A percentile compares a stretch with the other conserved stretches of the same genome.
These are phyloP conservation scores for Formica selysi DNA, from an alignment of 1,140 invertebrate genomes.

Conservation along the genomic window DNA sequence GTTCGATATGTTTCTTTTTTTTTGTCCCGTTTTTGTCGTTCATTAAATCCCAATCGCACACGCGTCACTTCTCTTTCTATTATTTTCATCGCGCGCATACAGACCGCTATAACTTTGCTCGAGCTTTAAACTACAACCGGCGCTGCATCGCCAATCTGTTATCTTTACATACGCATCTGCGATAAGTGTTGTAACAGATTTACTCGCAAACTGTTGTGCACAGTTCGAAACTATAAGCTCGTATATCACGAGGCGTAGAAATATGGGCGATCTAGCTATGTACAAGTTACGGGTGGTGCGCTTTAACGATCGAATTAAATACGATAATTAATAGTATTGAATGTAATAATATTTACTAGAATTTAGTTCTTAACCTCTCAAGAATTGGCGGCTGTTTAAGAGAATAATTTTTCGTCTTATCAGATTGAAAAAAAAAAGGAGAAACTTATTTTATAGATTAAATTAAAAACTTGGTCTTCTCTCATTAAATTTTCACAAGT, in stretches of 20 bases:
- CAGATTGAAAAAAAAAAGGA: not conserved
- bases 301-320: slow-evolving; percentile 29
- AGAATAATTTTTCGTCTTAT: slow-evolving; percentile 7
- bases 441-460: not conserved
- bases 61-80: not conserved
- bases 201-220: slow-evolving; percentile 30
- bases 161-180: not conserved
- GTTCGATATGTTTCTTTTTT: slow-evolving; percentile 10
- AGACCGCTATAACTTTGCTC: slow-evolving; percentile 22
- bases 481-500: not conserved
- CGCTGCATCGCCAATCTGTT: not conserved
- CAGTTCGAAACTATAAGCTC: slow-evolving; percentile 11
- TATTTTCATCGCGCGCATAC: slow-evolving; percentile 10
- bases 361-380: not conserved
- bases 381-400: not conserved
- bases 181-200: not conserved
- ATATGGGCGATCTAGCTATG: not conserved
- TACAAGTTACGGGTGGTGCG: not conserved
- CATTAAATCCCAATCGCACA: slow-evolving; percentile 39
- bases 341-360: not conserved
- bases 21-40: not conserved
- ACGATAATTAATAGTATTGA: slow-evolving; percentile 15
- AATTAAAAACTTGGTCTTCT: not conserved
- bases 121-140: slow-evolving; percentile 40
- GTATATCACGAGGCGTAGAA: slow-evolving; percentile 24